Conservation (phyloP, 2,888 invertebrate genomes). For the Drosophila pseudotalamancana region DNA sequence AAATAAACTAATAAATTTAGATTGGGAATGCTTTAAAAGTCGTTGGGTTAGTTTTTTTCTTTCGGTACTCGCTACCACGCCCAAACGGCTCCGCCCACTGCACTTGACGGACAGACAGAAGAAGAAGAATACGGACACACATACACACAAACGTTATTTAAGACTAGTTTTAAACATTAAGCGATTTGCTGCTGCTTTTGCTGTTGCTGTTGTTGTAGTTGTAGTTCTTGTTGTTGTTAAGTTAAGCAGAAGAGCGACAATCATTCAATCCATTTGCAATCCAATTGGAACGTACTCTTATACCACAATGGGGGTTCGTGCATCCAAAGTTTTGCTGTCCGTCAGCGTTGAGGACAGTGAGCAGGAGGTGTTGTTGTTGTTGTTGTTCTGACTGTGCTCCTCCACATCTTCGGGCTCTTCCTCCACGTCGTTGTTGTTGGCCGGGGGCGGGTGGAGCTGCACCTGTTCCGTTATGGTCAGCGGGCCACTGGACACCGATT, state of each 20-base stretch:
- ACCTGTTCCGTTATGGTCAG: constrained; percentile 76
- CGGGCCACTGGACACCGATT: constrained; percentile 49
- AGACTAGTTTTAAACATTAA: constrained; percentile 71
- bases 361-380: constrained; percentile 82
- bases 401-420: constrained; percentile 45
- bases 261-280: constrained; percentile 12
- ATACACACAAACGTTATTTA: constrained; percentile 71
- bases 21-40: too few species aligned
- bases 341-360: constrained; percentile 82
- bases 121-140: constrained; percentile 34
- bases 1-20: too few species aligned
- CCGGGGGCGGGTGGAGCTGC: constrained; percentile 67
- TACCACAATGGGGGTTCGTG: constrained; percentile 83
- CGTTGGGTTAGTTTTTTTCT: constrained; percentile 3
- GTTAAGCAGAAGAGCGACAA: constrained; percentile 40
- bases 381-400: constrained; percentile 59
- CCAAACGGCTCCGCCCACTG: constrained; percentile 48
- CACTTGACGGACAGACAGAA: constrained; percentile 25
- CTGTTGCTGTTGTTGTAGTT: constrained; percentile 25
- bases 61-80: constrained; percentile 12
- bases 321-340: constrained; percentile 83
- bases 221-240: constrained; percentile 34
- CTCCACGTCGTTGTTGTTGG: constrained; percentile 34
- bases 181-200: constrained; percentile 53
- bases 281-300: constrained; percentile 15